Conservation (phyloP, 2,797 vertebrate genomes). For the Lophotriccus pileatus region DNA sequence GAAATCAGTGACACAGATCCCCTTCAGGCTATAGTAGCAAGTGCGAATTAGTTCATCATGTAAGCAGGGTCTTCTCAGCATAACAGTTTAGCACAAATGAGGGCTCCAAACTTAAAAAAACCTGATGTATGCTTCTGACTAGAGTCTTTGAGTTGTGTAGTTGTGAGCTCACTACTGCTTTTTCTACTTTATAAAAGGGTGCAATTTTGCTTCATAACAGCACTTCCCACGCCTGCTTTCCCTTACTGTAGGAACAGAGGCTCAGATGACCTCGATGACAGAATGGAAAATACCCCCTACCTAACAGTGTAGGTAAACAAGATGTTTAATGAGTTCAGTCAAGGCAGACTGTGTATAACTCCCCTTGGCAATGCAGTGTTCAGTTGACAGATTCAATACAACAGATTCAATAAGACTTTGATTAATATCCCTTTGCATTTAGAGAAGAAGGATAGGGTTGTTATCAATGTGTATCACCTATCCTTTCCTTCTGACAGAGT, state of each 20-base stretch:
- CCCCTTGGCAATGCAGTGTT: background rate
- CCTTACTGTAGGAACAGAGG: background rate
- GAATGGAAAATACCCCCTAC: background rate
- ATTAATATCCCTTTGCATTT: background rate
- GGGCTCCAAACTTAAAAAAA: background rate
- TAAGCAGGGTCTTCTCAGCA: background rate
- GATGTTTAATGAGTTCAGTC: background rate
- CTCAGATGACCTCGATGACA: background rate
- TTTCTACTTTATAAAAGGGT: background rate
- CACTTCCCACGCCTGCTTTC: background rate
- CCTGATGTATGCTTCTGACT: background rate
- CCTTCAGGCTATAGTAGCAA: background rate
- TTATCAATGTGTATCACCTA: background rate
- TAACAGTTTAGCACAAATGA: background rate
- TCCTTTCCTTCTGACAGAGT: background rate
- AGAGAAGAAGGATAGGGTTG: background rate
- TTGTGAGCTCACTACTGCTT: background rate
- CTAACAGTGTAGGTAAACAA: background rate
- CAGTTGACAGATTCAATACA: background rate
- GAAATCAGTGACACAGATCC: background rate
- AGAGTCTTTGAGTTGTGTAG: background rate
- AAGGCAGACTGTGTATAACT: background rate
- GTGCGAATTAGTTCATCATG: background rate
- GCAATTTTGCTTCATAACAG: background rate
- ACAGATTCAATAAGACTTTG: background rate